A percentile compares a stretch with the other conserved stretches of the same genome.
These are phyloP conservation scores for Cherax destructor DNA, from an alignment of 1,140 invertebrate genomes.

Conservation along the genomic window DNA sequence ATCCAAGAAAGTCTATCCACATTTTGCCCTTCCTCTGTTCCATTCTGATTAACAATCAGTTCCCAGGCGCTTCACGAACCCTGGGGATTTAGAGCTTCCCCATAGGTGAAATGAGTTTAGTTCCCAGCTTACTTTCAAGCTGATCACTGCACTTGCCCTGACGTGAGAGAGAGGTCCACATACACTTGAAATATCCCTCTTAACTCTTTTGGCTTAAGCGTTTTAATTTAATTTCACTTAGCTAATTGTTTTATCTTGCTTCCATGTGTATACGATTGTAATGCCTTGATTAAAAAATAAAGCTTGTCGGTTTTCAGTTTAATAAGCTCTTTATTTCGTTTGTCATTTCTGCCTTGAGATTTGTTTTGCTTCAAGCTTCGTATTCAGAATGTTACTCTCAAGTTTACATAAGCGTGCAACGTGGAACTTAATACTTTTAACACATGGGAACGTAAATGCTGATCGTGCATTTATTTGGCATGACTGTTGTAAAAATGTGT, in stretches of 20 bases:
- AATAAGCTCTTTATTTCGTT: not conserved
- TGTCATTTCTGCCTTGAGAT: not conserved
- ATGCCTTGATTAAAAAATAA: not conserved
- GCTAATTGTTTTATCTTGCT: not conserved
- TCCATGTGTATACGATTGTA: not conserved
- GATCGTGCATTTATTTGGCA: not conserved
- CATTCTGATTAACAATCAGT: no score
- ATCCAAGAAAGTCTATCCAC: no score
- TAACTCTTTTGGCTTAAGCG: not conserved
- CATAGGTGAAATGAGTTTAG: not conserved
- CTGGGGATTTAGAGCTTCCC: no score
- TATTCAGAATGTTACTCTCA: not conserved
- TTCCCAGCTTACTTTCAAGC: not conserved
- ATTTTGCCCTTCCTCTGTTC: no score
- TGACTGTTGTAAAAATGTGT: conserved; percentile 6
- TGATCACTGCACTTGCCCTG: not conserved
- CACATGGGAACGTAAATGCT: not conserved
- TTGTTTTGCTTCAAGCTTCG: not conserved
- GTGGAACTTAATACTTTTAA: not conserved
- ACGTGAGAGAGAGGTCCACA: not conserved
- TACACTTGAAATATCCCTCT: not conserved
- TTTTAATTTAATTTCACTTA: not conserved
- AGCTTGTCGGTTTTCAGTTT: not conserved
- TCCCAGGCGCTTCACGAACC: no score
- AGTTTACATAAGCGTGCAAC: not conserved